phyloP scores from a whole-genome alignment of 2,113 vertebrate genomes.

The Nerophis ophidion region DNA sequence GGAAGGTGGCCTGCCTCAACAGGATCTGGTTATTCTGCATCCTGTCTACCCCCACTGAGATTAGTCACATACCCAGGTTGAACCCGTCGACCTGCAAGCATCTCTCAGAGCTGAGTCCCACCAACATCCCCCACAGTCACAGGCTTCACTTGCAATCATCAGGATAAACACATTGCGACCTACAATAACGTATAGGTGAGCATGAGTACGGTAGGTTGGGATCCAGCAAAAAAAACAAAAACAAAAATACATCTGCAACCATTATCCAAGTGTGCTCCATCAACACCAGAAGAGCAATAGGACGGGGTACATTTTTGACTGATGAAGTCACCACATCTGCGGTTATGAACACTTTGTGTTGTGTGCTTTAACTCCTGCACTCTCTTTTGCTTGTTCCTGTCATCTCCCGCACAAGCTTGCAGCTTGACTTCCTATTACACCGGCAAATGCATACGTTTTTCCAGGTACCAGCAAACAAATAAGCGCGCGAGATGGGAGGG shows the following conservation, averaged over 20 bases:
- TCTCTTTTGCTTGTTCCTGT: conserved; percentile 10
- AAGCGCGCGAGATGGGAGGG: conserved; percentile 17
- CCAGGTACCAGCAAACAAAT: conserved; percentile 7
- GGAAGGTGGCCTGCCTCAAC: conserved; percentile 53
- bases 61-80: conserved; percentile 40
- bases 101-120: conserved; percentile 39
- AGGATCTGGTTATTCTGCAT: conserved; percentile 49
- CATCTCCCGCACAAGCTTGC: conserved; percentile 11
- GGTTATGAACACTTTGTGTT: conserved; percentile 42
- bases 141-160: conserved; percentile 6
- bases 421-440: conserved; percentile 14
- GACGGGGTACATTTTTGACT: conserved; percentile 51
- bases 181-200: neutral
- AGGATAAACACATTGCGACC: neutral
- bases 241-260: conserved; percentile 10
- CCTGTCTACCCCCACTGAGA: conserved; percentile 56
- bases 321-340: conserved; percentile 69
- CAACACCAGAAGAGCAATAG: conserved; percentile 28
- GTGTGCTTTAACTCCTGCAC: conserved; percentile 33
- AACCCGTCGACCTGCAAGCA: conserved; percentile 50
- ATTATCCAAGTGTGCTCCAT: conserved; percentile 34
- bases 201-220: neutral
- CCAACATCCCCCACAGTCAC: conserved; percentile 20
- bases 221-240: conserved; percentile 3
- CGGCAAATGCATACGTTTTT: neutral